Evolutionary conservation across 1,140 invertebrate genomes (phyloP), one percentile per base, ranked within the genome.

Genomic region (Lepidurus couesii): DNA sequence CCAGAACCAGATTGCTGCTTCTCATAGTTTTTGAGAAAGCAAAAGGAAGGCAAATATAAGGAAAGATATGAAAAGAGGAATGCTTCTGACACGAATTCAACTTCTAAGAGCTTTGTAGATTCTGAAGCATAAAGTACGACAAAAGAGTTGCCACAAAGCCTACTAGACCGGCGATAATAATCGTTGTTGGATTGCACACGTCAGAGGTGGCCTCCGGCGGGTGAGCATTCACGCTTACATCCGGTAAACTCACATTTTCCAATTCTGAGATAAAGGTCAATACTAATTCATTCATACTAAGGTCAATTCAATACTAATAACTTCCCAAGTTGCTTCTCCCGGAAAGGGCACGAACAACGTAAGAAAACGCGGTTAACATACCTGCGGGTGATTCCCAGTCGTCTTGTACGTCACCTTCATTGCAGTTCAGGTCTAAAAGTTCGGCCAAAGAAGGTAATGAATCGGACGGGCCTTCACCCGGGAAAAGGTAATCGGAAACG

Each of bases 401-500:
- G 53, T 65, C 78, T 74, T 79, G 78, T 45, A 80, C 73, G 73
- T 80, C 79, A n/a, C 76, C 79, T 45, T 80, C 79, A 24, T 53
- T 44, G 73, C 65, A 44, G 10, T 75, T 75, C n/a, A 93, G 83
- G 84, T 92, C 91, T 42, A 94, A 84, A 73, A 94, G 85, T 83
- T 94, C 92, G 82, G 90, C 87, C 9, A 94, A 88, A 1, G 92
- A 90, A 44, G 90, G 87, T 65, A 92, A 84, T 8, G 91, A 90
- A 84, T 95, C 92, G 74, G 90, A 88, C 0, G 90, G 88, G 2
- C 90, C 90, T 86, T 95, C 93, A 8, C 93, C 93, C 78, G 92
- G 92, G 83, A 94, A 95, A 65, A 94, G 84, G 84, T 95, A 95
- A 84, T 95, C 93, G 76, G 91, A 93, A 8, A 95, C 87, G 26